Conservation (phyloP, 2,888 invertebrate species). For the Drosophila birchii region DNA sequence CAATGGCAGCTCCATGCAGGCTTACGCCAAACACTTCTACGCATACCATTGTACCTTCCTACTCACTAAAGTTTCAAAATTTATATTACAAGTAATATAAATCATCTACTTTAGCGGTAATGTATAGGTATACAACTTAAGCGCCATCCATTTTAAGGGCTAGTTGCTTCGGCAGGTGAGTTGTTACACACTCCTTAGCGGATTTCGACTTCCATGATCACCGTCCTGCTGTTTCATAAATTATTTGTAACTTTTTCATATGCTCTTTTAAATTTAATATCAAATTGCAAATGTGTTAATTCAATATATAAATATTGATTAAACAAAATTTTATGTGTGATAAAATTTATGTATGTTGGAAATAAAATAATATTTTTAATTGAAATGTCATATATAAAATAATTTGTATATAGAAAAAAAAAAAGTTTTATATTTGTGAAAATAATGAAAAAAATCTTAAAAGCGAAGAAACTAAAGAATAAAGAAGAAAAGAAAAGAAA, state of each 20-base stretch:
- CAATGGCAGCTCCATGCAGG: no score
- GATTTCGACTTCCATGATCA: no score
- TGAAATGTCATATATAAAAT: constrained; percentile 8
- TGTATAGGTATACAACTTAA: constrained; percentile 84
- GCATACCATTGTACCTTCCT: no score
- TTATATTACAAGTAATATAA: constrained; percentile 17
- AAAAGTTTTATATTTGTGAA: not conserved
- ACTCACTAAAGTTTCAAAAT: constrained; percentile 22
- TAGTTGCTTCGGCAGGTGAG: constrained; percentile 88
- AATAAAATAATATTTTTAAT: constrained; percentile 9
- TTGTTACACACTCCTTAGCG: no score
- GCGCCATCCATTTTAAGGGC: constrained; percentile 89
- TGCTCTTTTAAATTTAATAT: constrained; percentile 14
- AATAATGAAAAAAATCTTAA: not conserved
- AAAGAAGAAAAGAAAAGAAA: no score
- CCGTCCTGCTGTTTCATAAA: no score
- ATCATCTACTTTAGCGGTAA: constrained; percentile 83
- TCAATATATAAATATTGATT: constrained; percentile 2
- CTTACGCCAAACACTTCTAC: no score
- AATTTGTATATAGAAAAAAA: not conserved
- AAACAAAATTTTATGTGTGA: constrained; percentile 9
- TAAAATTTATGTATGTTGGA: constrained; percentile 9
- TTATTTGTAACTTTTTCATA: no score
- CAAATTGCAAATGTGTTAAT: constrained; percentile 3
- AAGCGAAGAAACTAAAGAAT: no score